phyloP scores from a whole-genome alignment of 2,888 invertebrate species.

The Eledone cirrhosa region DNA sequence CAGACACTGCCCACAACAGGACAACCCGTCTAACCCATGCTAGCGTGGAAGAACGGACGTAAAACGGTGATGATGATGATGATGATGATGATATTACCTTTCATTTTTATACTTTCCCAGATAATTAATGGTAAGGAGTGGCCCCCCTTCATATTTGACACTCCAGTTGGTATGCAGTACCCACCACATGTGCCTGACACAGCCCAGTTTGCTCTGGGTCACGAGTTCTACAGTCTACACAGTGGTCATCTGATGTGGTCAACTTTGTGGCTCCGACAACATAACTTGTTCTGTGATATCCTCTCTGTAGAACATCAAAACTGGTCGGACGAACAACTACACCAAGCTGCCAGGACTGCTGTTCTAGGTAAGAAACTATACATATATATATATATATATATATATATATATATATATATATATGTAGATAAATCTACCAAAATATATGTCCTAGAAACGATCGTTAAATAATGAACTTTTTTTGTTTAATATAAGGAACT shows the following conservation, averaged over 20 bases:
- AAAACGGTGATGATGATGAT: too few relatives aligned
- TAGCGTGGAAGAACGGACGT: too few relatives aligned
- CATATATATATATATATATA: too few relatives aligned
- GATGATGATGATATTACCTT: too few relatives aligned
- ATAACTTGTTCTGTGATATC: not conserved
- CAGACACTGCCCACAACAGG: too few relatives aligned
- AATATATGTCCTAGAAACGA: too few relatives aligned
- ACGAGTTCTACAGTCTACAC: constrained; percentile 1
- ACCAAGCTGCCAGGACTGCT: not conserved
- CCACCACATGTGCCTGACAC: not conserved
- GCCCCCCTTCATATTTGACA: not conserved
- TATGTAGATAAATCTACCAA: too few relatives aligned
- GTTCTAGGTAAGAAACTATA: not conserved
- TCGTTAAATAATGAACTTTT: too few relatives aligned
- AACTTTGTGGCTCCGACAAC: not conserved
- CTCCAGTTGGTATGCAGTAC: not conserved
- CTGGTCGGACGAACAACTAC: constrained; percentile 9
- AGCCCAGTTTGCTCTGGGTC: not conserved
- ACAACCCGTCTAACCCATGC: too few relatives aligned
- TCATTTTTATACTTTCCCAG: too few relatives aligned
- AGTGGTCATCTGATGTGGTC: constrained; percentile 18
- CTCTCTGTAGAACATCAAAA: not conserved
- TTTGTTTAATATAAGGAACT: too few relatives aligned
- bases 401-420: too few relatives aligned
- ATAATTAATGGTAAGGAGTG: constrained; percentile 3